Base-by-base conservation (phyloP, 2,797 vertebrate genomes). In the Pelobates cultripes region DNA sequence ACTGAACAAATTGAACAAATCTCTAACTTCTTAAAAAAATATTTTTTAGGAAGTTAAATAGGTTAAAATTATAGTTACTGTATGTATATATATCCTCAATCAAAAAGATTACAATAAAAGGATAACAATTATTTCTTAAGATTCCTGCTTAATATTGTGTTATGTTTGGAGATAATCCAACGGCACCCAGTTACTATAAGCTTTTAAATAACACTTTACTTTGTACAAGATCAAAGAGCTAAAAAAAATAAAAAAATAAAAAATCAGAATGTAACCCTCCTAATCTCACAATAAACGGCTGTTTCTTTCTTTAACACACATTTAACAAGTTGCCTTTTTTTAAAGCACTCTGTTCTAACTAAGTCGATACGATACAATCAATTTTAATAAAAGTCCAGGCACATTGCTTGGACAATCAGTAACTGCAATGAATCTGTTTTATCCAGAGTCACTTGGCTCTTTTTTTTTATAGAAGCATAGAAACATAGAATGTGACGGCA, bases 361-460 rank as follows among this genome's bases (percentile, higher is more conserved):
- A n/a, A 71, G 77, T 72, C 75, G 66, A 79, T 72, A 83, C 67
- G 67, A 43, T 79, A 55, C 72, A 79, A 83, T 79, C 72, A 70
- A 51, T 75, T 83, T 17, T 75, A 70, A 79, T 66, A 75, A 28
- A 63, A 70, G 57, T 75, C 82, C 82, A 83, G 82, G 41, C 45
- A 61, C 40, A 66, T 45, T 67, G 15, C 70, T 61, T 78, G 70
- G 8, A n/a, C 75, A 73, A 69, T 83, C 73, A 83, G 70, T 61
- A 78, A 53, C 41, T n/a, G 43, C 70, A 17, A 61, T 78, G 53
- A 83, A 78, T 78, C 64, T 63, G 60, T 47, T 28, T 28, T 70
- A 67, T 17, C 43, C 40, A 63, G 7, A 55, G 40, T 12, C 43
- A 28, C 71, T 64, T 71, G 41, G 72, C 75, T 70, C 78, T 17